A percentile compares a stretch with the other conserved stretches of the same genome.
phyloP scores from a whole-genome alignment of 2,797 vertebrate genomes.

The Tokudaia muenninki region DNA sequence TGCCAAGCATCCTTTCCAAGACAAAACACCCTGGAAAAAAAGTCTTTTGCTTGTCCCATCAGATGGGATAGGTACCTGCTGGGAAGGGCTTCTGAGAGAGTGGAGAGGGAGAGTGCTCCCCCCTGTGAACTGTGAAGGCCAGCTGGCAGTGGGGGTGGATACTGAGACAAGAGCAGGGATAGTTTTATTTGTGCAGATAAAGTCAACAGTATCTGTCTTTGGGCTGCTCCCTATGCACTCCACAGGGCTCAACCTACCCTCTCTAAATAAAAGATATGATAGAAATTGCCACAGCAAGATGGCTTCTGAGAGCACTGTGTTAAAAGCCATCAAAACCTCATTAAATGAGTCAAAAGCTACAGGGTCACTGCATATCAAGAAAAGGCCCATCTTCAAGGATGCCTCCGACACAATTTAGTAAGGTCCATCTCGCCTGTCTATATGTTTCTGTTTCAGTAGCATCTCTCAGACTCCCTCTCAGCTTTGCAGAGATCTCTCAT shows the following conservation, averaged over 20 bases:
- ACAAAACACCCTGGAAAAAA: slow-evolving; percentile 50
- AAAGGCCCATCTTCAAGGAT: slow-evolving; percentile 34
- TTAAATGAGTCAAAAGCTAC: slow-evolving; percentile 11
- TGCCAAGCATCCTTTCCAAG: slow-evolving; percentile 47
- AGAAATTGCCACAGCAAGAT: background rate
- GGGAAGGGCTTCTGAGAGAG: background rate
- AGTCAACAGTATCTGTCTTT: slow-evolving; percentile 48
- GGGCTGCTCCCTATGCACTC: background rate
- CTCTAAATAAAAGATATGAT: slow-evolving; percentile 54
- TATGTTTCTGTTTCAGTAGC: background rate
- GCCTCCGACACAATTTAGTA: background rate
- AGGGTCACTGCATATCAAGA: background rate
- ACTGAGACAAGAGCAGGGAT: background rate
- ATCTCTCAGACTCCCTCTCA: background rate
- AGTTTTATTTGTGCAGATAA: slow-evolving; percentile 41
- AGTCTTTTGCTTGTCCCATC: slow-evolving; percentile 9
- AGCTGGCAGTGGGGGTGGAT: slow-evolving; percentile 23
- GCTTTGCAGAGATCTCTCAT: background rate
- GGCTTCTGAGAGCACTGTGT: background rate
- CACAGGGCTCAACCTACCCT: background rate
- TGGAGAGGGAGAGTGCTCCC: background rate
- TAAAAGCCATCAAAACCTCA: slow-evolving; percentile 12
- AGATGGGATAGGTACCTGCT: background rate
- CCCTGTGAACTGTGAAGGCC: background rate
- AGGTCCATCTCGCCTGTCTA: background rate